Base-by-base conservation (phyloP, 2,797 vertebrate genomes). In the Micropoecilia bifurca region DNA sequence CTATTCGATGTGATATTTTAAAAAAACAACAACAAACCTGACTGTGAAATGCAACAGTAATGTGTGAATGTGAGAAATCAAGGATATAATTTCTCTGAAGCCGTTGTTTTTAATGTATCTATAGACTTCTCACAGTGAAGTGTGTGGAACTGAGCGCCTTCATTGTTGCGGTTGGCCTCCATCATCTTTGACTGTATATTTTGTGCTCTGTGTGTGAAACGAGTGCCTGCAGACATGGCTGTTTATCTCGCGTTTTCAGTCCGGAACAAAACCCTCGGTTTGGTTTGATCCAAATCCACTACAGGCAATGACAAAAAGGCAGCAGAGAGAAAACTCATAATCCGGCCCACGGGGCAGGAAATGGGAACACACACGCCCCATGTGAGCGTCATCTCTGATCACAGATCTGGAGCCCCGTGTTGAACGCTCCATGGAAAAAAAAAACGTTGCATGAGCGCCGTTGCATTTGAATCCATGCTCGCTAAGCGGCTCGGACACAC, bases 181-280 rank as follows among this genome's bases (percentile, higher is more conserved):
- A 84, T 88, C 76, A 73, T 66, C 81, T 82, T 83, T 88, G 87
- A 85, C 73, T 85, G 74, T 22, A n/a, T 75, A 84, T 79, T 82
- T 87, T 79, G 87, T 88, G 87, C 85, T 80, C 80, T 78, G 84
- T 82, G 80, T 76, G 76, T 84, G 71, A 61, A 80, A 80, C 79
- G 76, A 69, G 71, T 30, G 84, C 75, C 63, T 78, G 77, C 69
- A 55, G 82, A 81, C 30, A 69, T 61, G 73, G 83, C 80, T 88
- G 78, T 91, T 88, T 90, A 82, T 91, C 80, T 87, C 81, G 75
- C 74, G 76, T 89, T 90, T 86, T 61, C 83, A 87, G 85, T 87
- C 69, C 82, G 86, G 76, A 87, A 86, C 85, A 89, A 89, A 90
- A 81, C 68, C 74, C 71, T 66, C 74, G 59, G 80, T 74, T 81